Evolutionary conservation across 2,797 vertebrate species (phyloP).

Genomic region (Echeneis naucrates): DNA sequence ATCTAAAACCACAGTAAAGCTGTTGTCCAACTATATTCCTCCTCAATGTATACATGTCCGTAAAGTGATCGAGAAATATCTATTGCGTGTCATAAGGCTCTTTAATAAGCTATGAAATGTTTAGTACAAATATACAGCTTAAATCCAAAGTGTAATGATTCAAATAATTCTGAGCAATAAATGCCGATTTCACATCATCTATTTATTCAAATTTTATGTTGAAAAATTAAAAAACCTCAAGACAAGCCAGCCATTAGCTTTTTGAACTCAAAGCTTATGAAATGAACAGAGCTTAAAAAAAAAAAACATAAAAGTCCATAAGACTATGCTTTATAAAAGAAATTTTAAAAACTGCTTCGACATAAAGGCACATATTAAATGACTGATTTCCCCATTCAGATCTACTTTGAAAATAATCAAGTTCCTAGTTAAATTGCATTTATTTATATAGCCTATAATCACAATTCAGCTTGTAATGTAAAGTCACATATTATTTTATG

Average conservation of each 20-base stretch:
- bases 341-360: background rate
- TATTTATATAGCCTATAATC: background rate
- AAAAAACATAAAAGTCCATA: background rate
- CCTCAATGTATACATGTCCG: background rate
- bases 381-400: background rate
- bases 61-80: slow-evolving; percentile 5
- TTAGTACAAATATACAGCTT: background rate
- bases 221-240: background rate
- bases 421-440: background rate
- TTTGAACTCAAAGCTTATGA: slow-evolving; percentile 1
- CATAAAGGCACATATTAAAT: background rate
- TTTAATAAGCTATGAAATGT: background rate
- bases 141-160: background rate
- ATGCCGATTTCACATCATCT: background rate
- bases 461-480: background rate
- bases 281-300: background rate
- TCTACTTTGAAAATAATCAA: background rate
- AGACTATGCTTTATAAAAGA: background rate
- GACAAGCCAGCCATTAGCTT: background rate
- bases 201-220: background rate
- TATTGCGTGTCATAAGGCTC: background rate
- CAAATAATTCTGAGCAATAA: background rate
- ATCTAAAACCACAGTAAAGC: background rate
- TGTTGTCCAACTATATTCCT: slow-evolving; percentile 4
- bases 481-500: slow-evolving; percentile 16